Percentiles rank a stretch among this genome's conserved stretches.
Evolutionary conservation across 1,140 invertebrate genomes (phyloP).

Genomic region (Diabrotica virgifera): DNA sequence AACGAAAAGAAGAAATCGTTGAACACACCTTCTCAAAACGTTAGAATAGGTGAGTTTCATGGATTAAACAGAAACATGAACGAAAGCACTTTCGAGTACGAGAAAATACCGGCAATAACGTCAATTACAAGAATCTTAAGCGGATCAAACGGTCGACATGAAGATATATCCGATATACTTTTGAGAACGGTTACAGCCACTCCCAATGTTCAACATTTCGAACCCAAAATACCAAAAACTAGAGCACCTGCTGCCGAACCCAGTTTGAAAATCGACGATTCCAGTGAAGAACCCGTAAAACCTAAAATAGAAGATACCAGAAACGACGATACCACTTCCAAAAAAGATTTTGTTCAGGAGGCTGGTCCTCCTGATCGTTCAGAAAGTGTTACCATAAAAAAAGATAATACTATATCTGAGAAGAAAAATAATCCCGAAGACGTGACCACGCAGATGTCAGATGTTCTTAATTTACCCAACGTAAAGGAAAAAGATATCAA

Average conservation of each 20-base stretch:
- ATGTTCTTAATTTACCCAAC: slow-evolving; percentile 43
- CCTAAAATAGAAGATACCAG: neutral
- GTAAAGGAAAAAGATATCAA: slow-evolving; percentile 42
- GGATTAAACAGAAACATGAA: slow-evolving; percentile 39
- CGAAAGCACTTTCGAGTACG: slow-evolving; percentile 45
- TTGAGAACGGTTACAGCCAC: slow-evolving; percentile 66
- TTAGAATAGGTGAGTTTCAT: slow-evolving; percentile 42
- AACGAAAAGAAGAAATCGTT: slow-evolving; percentile 64
- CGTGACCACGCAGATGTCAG: slow-evolving; percentile 44
- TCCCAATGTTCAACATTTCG: slow-evolving; percentile 50
- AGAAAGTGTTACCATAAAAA: slow-evolving; percentile 42
- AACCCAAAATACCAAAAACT: slow-evolving; percentile 36
- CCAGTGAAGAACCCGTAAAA: slow-evolving; percentile 38
- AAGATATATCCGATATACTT: slow-evolving; percentile 72
- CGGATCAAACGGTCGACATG: slow-evolving; percentile 75
- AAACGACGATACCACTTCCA: slow-evolving; percentile 12
- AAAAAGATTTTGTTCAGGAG: slow-evolving; percentile 23
- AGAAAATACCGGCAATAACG: slow-evolving; percentile 40
- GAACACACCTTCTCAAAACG: slow-evolving; percentile 67
- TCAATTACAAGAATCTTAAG: slow-evolving; percentile 77
- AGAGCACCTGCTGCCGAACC: slow-evolving; percentile 48
- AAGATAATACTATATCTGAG: slow-evolving; percentile 30
- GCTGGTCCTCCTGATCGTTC: slow-evolving; percentile 30
- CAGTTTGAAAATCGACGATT: slow-evolving; percentile 49
- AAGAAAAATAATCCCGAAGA: slow-evolving; percentile 35